Evolutionary conservation across 2,797 vertebrate species (phyloP), one percentile per base, ranked within the genome.

Genomic region (Dallia pectoralis): DNA sequence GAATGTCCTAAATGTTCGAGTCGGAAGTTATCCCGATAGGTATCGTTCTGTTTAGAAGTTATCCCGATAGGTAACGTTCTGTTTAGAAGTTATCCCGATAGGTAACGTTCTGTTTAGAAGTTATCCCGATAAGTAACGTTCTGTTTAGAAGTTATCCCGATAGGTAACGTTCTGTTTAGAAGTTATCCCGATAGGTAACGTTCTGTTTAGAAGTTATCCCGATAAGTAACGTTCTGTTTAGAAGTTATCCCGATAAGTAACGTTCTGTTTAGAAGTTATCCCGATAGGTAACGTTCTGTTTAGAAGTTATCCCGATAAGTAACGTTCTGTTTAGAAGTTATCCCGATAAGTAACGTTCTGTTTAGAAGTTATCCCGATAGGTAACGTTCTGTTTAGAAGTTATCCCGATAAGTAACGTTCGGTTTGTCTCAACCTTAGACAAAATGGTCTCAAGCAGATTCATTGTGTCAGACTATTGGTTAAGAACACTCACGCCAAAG

Each of bases 241-340:
- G 27, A 11, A 30, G 12, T 2, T 48, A 16, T n/a, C 16, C n/a
- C n/a, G n/a, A n/a, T n/a, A n/a, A n/a, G n/a, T n/a, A 65, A 69
- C 59, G 64, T 65, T 67, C 47, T 69, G 29, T 22, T 30, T 6
- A 22, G 51, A 76, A 74, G n/a, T n/a, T n/a, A n/a, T n/a, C n/a
- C n/a, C n/a, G n/a, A n/a, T n/a, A n/a, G n/a, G n/a, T n/a, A n/a
- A n/a, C n/a, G n/a, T n/a, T n/a, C n/a, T n/a, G n/a, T n/a, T n/a
- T n/a, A 63, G 49, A 68, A 71, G 56, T 66, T 29, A 68, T 83
- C 75, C 81, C 83, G 77, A 84, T 85, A 87, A 85, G 87, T 79
- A 84, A 47, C 5, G 0, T 16, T 33, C 4, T 3, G 16, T 47
- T 12, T 15, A 5, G 27, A 11, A 30, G 12, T 2, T 48, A 16